Evolutionary conservation across 2,113 vertebrate genomes (phyloP), one percentile per base, ranked within the genome.

Genomic region (Falco punctatus): DNA sequence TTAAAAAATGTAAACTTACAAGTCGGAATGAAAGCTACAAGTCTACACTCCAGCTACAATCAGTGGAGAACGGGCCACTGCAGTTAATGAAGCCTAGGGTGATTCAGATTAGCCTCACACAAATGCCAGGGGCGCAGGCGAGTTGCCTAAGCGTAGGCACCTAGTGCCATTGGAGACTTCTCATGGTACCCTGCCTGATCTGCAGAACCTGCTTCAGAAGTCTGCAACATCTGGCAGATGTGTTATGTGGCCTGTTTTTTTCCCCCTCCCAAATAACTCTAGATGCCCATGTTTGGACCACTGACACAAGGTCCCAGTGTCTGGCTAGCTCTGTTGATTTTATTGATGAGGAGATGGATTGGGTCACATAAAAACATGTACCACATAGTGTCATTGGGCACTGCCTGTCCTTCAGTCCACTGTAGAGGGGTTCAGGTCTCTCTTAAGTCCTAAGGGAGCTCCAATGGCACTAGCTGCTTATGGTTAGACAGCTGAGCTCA

Each of bases 401-500:
- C 19, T 35, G 10, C 32, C n/a, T 69, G 44, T 28, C 58, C 26
- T 95, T 81, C 59, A 74, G 27, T 26, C 5, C 51, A 13, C 30
- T 70, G 55, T 10, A 74, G 30, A 74, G 46, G 27, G 2, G 5
- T 57, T 78, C 35, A 38, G 46, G 13, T 69, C 13, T 86, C 33
- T 30, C 26, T 38, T 28, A 72, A 58, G 42, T 30, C 48, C 22
- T 24, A 78, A 55, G 14, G 11, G 12, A 73, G 38, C 11, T n/a
- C 49, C 21, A 40, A 7, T 0, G 3, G 30, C 35, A 54, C 14
- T 19, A 62, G 10, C 6, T 77, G 19, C 28, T 72, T 40, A 20
- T 0, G 0, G 33, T n/a, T n/a, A 30, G 13, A 55, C 27, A 77
- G 16, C 21, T 21, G n/a, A 80, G 78, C 13, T 5, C 46, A 61